Percentiles rank a stretch among this genome's conserved stretches.
Evolutionary conservation across 2,888 invertebrate species (phyloP).

Genomic region (Arrhopalites spinosus): DNA sequence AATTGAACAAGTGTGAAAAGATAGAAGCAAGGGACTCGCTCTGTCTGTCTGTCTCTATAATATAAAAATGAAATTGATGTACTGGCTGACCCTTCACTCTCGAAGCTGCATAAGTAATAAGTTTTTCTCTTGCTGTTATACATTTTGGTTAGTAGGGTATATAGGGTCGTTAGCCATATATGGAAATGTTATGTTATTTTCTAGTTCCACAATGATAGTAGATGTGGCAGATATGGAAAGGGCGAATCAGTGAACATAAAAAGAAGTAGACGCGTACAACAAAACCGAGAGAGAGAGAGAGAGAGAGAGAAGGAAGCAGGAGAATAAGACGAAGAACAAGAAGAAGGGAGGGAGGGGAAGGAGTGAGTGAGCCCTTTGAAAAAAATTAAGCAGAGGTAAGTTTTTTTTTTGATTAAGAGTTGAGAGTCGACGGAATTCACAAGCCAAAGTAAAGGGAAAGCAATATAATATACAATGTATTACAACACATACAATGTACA

Average conservation of each 20-base stretch:
- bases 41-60: too few relatives aligned
- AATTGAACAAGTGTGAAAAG: not conserved
- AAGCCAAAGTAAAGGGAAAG: not conserved
- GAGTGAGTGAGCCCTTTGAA: conserved; percentile 17
- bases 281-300: not conserved
- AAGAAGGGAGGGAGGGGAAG: not conserved
- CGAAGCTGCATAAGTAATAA: too few relatives aligned
- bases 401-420: conserved; percentile 1
- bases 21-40: not conserved
- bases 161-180: not conserved
- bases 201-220: not conserved
- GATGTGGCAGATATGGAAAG: conserved; percentile 1
- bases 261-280: not conserved
- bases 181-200: not conserved
- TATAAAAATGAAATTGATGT: too few relatives aligned
- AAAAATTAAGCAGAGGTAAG: conserved; percentile 21
- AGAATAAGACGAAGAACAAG: not conserved
- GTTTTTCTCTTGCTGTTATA: too few relatives aligned
- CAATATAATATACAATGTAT: too few relatives aligned
- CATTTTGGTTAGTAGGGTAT: not conserved
- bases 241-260: not conserved
- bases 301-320: not conserved
- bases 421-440: conserved; percentile 22
- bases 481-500: too few relatives aligned
- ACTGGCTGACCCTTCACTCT: too few relatives aligned